A percentile compares a stretch with the other conserved stretches of the same genome.
These are phyloP conservation scores for Hirtodrosophila alboralis DNA, from an alignment of 2,888 invertebrate genomes.

Conservation along the genomic window DNA sequence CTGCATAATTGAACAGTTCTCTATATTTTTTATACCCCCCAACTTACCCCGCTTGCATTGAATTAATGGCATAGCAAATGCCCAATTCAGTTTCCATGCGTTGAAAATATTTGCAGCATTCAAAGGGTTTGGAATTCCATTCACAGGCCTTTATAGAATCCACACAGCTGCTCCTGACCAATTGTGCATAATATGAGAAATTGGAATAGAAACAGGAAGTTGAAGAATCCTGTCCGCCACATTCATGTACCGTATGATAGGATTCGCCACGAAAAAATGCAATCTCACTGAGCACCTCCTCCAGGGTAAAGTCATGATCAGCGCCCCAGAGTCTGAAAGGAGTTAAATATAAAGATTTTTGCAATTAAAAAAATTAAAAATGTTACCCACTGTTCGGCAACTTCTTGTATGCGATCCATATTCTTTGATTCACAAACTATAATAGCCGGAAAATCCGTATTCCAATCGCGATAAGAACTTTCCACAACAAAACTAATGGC, in stretches of 20 bases:
- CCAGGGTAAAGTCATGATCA: slow-evolving; percentile 88
- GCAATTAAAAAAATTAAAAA: accelerated
- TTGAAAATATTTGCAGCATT: slow-evolving; percentile 88
- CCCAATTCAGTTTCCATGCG: slow-evolving; percentile 89
- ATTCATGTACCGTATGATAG: slow-evolving; percentile 88
- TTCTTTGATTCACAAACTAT: slow-evolving; percentile 89
- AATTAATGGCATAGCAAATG: slow-evolving; percentile 88
- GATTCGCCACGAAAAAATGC: slow-evolving; percentile 88
- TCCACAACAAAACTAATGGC: slow-evolving; percentile 92
- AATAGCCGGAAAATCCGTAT: slow-evolving; percentile 89
- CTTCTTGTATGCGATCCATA: slow-evolving; percentile 86
- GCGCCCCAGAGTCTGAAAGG: slow-evolving; percentile 87
- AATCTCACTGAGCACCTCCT: slow-evolving; percentile 89
- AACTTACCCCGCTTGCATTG: slow-evolving; percentile 85
- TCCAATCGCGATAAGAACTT: slow-evolving; percentile 89
- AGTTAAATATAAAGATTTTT: too few relatives aligned
- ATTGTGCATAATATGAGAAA: slow-evolving; percentile 86
- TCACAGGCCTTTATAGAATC: slow-evolving; percentile 86
- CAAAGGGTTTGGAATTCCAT: slow-evolving; percentile 86
- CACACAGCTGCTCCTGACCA: slow-evolving; percentile 87
- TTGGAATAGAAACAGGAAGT: slow-evolving; percentile 86
- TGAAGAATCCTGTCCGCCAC: slow-evolving; percentile 85
- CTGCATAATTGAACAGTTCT: too few relatives aligned
- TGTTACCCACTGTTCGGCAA: slow-evolving; percentile 86
- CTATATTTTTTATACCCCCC: too few relatives aligned